These are phyloP conservation scores for Sternotherus odoratus DNA, from an alignment of 2,797 vertebrate genomes.

Conservation along the genomic window DNA sequence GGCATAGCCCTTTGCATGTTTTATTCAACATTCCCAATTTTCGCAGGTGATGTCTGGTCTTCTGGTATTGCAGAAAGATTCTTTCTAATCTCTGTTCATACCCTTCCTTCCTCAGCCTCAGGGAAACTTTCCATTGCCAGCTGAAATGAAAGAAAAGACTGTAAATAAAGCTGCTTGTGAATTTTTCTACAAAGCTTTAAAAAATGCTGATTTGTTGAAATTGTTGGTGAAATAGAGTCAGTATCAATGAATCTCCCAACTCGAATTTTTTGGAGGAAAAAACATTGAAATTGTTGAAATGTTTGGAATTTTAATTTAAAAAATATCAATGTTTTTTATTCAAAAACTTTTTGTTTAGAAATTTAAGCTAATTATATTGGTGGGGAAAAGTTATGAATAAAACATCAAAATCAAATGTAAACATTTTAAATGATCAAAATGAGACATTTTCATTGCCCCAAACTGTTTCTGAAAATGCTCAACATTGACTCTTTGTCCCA, in stretches of 20 bases:
- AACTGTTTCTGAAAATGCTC: not conserved
- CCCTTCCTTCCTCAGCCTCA: not conserved
- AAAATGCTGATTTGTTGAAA: not conserved
- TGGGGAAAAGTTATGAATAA: not conserved
- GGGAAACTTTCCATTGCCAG: slow-evolving; percentile 21
- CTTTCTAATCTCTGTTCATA: slow-evolving; percentile 2
- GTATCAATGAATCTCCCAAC: not conserved
- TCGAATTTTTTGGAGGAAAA: not conserved
- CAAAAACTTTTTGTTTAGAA: not conserved
- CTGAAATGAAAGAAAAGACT: slow-evolving; percentile 22
- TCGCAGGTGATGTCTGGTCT: slow-evolving; percentile 10
- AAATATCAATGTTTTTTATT: not conserved
- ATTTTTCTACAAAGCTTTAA: not conserved
- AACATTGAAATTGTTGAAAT: not conserved
- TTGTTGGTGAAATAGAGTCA: not conserved
- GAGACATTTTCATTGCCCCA: not conserved
- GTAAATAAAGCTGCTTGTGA: not conserved
- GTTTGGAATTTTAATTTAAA: not conserved
- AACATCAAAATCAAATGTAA: not conserved
- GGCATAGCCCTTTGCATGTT: not conserved
- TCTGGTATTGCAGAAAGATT: not conserved
- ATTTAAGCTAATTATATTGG: not conserved
- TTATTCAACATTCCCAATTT: not conserved
- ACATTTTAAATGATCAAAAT: not conserved
- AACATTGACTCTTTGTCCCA: not conserved